These are phyloP conservation scores for Ichneumoninae sp. DNA, from an alignment of 2,888 invertebrate genomes.

Conservation along the genomic window DNA sequence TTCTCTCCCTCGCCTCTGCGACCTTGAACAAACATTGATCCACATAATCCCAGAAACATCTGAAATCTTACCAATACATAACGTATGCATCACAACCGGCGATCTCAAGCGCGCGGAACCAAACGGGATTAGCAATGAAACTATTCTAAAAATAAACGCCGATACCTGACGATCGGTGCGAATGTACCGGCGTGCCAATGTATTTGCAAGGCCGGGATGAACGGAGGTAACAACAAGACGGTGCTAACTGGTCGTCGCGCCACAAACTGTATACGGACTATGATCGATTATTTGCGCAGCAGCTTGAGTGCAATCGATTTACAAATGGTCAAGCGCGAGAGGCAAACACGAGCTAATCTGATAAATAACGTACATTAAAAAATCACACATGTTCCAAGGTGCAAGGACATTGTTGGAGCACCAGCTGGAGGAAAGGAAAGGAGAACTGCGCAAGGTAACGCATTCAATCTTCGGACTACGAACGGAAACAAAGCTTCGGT, in stretches of 20 bases:
- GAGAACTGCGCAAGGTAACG: background rate
- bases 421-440: background rate
- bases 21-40: slow-evolving; percentile 27
- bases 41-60: background rate
- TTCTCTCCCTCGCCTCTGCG: background rate
- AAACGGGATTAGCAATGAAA: slow-evolving; percentile 39
- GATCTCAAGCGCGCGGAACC: slow-evolving; percentile 17
- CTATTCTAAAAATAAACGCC: slow-evolving; percentile 59
- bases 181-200: slow-evolving; percentile 60
- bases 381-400: background rate
- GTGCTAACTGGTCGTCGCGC: slow-evolving; percentile 41
- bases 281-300: background rate
- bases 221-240: slow-evolving; percentile 19
- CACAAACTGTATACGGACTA: background rate
- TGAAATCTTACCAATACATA: slow-evolving; percentile 22
- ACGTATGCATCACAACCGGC: slow-evolving; percentile 27
- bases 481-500: background rate
- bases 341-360: background rate
- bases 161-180: slow-evolving; percentile 55
- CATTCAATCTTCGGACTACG: slow-evolving; percentile 49
- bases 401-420: background rate
- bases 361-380: background rate
- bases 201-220: slow-evolving; percentile 44
- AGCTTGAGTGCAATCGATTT: slow-evolving; percentile 4
- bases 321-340: background rate